Conservation (phyloP, 2,888 invertebrate species). For the Globia sparganii region DNA sequence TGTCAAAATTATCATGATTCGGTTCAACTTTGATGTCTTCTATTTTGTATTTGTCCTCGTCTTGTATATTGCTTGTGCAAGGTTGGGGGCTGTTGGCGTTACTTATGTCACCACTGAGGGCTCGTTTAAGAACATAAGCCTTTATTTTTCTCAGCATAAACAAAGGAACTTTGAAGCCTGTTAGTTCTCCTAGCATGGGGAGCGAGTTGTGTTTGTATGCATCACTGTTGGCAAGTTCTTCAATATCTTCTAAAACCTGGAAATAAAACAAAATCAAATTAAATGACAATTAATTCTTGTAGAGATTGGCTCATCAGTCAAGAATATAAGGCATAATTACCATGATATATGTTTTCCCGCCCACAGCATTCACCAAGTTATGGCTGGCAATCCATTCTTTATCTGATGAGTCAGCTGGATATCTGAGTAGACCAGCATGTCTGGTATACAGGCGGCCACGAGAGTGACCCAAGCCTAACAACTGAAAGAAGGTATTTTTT, state of each 20-base stretch:
- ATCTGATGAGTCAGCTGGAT: slow-evolving; percentile 95
- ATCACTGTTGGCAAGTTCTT: slow-evolving; percentile 93
- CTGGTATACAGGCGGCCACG: slow-evolving; percentile 94
- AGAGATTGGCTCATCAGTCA: not conserved
- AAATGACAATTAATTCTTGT: not conserved
- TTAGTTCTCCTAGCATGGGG: slow-evolving; percentile 92
- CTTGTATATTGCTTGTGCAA: slow-evolving; percentile 78
- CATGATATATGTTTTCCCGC: slow-evolving; percentile 95
- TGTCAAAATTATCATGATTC: slow-evolving; percentile 80
- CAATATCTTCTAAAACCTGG: slow-evolving; percentile 93
- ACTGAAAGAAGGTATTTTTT: slow-evolving; percentile 75
- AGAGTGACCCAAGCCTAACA: slow-evolving; percentile 93
- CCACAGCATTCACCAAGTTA: slow-evolving; percentile 94
- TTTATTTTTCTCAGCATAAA: slow-evolving; percentile 94
- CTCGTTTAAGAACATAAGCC: slow-evolving; percentile 89
- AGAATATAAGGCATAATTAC: slow-evolving; percentile 69
- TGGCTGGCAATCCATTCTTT: slow-evolving; percentile 95
- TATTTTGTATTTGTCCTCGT: slow-evolving; percentile 80
- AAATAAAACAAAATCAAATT: slow-evolving; percentile 43
- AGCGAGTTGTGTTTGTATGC: slow-evolving; percentile 93
- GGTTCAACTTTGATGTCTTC: slow-evolving; percentile 85
- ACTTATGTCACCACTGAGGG: slow-evolving; percentile 78
- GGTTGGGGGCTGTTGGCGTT: slow-evolving; percentile 85
- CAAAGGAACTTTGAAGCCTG: slow-evolving; percentile 94
- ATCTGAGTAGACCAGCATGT: slow-evolving; percentile 94